These are phyloP conservation scores for Enteromius thamalakanensis DNA, from an alignment of 2,797 vertebrate genomes.

Conservation along the genomic window DNA sequence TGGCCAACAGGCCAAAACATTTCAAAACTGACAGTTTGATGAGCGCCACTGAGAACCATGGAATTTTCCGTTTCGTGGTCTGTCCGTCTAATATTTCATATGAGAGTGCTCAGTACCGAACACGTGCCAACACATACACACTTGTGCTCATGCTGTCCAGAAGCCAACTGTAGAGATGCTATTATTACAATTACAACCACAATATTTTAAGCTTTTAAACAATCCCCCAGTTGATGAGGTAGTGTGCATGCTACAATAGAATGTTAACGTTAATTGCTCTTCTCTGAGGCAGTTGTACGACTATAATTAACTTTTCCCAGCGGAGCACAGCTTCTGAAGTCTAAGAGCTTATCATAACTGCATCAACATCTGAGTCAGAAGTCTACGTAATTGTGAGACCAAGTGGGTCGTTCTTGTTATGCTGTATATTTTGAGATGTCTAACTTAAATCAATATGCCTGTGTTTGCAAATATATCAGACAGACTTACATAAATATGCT, in stretches of 20 bases:
- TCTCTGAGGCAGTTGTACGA: constrained; percentile 21
- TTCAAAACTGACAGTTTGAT: constrained; percentile 58
- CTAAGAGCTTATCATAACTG: constrained; percentile 15
- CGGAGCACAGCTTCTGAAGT: constrained; percentile 23
- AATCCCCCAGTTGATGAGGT: constrained; percentile 3
- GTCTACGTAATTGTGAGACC: constrained; percentile 7
- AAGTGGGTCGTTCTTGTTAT: constrained; percentile 11
- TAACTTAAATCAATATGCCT: background rate
- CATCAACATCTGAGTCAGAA: constrained; percentile 20
- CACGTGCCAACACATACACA: constrained; percentile 38
- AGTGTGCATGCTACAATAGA: constrained; percentile 18
- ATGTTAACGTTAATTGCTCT: constrained; percentile 15
- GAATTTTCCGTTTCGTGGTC: constrained; percentile 59
- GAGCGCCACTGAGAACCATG: constrained; percentile 55
- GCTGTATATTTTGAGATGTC: constrained; percentile 14
- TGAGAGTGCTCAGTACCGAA: constrained; percentile 8
- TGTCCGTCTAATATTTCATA: constrained; percentile 59
- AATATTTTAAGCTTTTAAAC: constrained; percentile 40
- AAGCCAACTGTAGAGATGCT: constrained; percentile 36
- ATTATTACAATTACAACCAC: constrained; percentile 42
- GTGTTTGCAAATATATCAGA: constrained; percentile 1
- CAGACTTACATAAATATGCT: constrained; percentile 10
- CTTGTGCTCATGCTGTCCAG: constrained; percentile 26
- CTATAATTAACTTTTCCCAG: constrained; percentile 41
- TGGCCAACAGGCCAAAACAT: constrained; percentile 52